phyloP scores from a whole-genome alignment of 2,888 invertebrate genomes.

The Hydraecia micacea region DNA sequence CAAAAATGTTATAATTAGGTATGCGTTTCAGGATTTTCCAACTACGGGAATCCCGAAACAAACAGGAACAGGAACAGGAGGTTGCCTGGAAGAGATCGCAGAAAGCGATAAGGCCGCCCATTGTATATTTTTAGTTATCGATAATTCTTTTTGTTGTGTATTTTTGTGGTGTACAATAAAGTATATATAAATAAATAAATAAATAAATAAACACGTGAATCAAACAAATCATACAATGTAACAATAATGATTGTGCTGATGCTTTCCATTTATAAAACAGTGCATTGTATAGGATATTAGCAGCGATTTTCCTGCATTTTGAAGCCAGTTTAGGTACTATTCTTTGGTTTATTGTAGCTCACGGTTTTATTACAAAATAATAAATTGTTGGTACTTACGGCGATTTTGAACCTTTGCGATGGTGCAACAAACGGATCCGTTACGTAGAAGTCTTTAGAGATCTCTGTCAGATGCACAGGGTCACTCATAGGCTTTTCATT shows the following conservation, averaged over 20 bases:
- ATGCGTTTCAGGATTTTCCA: neutral
- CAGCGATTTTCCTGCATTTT: neutral
- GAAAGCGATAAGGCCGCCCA: no score
- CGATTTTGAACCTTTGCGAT: slow-evolving; percentile 60
- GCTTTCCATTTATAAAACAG: neutral
- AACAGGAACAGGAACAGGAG: no score
- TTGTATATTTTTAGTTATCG: no score
- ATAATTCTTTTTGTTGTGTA: no score
- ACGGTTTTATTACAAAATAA: slow-evolving; percentile 7
- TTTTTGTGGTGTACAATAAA: no score
- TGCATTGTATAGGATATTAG: no score
- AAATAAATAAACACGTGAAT: neutral
- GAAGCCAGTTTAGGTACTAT: neutral
- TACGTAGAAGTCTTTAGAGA: slow-evolving; percentile 56
- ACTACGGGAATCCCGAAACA: neutral
- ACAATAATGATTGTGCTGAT: neutral
- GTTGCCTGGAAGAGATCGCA: no score
- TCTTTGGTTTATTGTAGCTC: neutral
- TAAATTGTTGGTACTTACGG: slow-evolving; percentile 50
- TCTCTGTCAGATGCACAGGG: slow-evolving; percentile 36
- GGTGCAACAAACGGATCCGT: slow-evolving; percentile 56
- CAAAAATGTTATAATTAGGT: neutral
- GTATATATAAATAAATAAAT: no score
- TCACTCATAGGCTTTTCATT: slow-evolving; percentile 18
- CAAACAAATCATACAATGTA: neutral